Base-by-base conservation (phyloP, 2,888 invertebrate genomes). In the Mimas tiliae region DNA sequence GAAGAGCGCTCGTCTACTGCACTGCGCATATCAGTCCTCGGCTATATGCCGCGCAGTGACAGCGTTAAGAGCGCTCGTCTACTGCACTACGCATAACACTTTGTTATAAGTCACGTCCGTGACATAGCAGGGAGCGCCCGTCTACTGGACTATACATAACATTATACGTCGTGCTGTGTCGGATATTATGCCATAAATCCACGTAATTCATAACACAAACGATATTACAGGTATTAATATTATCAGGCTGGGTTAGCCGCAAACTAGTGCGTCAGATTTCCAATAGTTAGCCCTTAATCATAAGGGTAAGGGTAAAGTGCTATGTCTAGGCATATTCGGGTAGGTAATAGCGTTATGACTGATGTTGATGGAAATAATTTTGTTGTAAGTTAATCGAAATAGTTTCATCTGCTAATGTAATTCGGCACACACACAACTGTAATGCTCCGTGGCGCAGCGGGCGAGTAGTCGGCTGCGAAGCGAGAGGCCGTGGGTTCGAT, bases 221-320 rank as follows among this genome's bases (percentile, higher is more conserved):
- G 19, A 12, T 58, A 58, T 58, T 21, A 58, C 16, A 42, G 19
- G 42, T 42, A 58, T 58, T 58, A 58, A 38, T 58, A 19, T 38
- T 42, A 58, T 42, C 16, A 42, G 58, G 11, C 19, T 11, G 58
- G 58, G 42, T 7, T 42, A 19, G 42, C 42, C 58, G 58, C 55
- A 58, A 38, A 58, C 58, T 58, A 42, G 14, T 53, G n/a, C 9
- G 58, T 58, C 58, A 58, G 58, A 42, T 58, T 58, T 21, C 58
- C 58, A 58, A 58, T 58, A 42, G 19, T 58, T 4, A 6, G 42
- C 12, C 42, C 58, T 58, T 38, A 16, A 42, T 58, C 42, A 21
- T 19, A 12, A 16, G 38, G 58, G 19, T 38, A 42, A 19, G 38
- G 58, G 38, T 55, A 55, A 55, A 33, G 14, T n/a, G 38, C 7